Evolutionary conservation across 2,888 invertebrate genomes (phyloP), one percentile per base, ranked within the genome.

Genomic region (Diachrysia chrysitis): DNA sequence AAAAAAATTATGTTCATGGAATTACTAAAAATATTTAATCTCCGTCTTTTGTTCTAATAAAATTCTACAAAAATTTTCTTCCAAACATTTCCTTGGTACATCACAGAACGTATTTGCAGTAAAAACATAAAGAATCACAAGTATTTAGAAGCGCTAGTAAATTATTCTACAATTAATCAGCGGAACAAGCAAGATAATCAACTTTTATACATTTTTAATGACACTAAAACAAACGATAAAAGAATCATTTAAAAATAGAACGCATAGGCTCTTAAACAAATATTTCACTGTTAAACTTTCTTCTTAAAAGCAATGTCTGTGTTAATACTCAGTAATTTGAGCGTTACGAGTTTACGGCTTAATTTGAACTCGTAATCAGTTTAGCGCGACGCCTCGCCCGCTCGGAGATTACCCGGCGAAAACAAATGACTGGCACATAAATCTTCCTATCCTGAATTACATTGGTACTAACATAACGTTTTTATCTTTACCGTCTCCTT

Each of bases 351-450:
- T 93, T 93, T 93, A 94, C 93, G 93, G 91, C 93, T 94, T 94
- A 93, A 94, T 94, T 94, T 93, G 88, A 87, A 91, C 90, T 92
- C 92, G 93, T 94, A 94, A 94, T 94, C 94, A 93, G 93, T 93
- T 92, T 90, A 90, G 88, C 89, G 87, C 87, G 87, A 87, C 87
- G 87, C 89, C 88, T 88, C 89, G 74, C 69, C 77, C 77, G 82
- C 85, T 79, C 75, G 85, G 85, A 92, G 91, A 92, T 93, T 91
- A 90, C 89, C 89, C 85, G 83, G 86, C 87, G 90, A 86, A 90
- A 93, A 92, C 90, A 91, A 92, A 92, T 89, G 92, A 87, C 87
- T 89, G 84, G 79, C 86, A 81, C 89, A 89, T 91, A 89, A 91
- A 90, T 92, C 88, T 89, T 89, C 83, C 83, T 85, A 86, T 87